phyloP scores from a whole-genome alignment of 2,113 vertebrate species.

The Nestor notabilis region DNA sequence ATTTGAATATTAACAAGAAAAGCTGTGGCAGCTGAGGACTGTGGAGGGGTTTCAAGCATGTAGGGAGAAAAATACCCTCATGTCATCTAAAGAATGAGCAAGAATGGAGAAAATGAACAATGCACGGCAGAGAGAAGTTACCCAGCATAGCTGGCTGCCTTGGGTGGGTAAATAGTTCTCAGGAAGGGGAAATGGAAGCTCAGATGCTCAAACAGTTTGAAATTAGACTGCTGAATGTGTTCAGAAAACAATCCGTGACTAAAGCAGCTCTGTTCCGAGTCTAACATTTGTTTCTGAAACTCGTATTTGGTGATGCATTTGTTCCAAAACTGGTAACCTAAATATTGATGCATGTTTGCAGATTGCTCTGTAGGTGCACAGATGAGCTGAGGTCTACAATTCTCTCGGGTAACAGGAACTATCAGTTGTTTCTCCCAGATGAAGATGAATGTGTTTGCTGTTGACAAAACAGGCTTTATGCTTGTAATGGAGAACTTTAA shows the following conservation, averaged over 20 bases:
- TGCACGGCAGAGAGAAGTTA: background rate
- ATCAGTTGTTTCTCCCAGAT: background rate
- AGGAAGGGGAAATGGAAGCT: background rate
- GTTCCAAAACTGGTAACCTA: background rate
- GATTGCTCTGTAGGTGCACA: background rate
- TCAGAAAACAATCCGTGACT: constrained; percentile 6
- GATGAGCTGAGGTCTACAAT: background rate
- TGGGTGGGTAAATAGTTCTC: background rate
- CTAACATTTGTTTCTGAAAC: background rate
- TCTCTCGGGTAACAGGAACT: background rate
- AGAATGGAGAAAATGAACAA: background rate
- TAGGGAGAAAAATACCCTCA: background rate
- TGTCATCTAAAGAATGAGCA: background rate
- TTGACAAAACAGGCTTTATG: constrained; percentile 14
- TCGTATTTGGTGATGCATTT: background rate
- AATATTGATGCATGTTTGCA: background rate
- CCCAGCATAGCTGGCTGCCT: background rate
- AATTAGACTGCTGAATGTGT: constrained; percentile 28
- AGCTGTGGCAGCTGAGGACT: background rate
- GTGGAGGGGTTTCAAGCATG: background rate
- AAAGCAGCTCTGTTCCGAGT: background rate
- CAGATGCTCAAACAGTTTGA: constrained; percentile 41
- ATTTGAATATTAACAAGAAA: constrained; percentile 28
- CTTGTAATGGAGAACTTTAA: background rate
- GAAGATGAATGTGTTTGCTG: constrained; percentile 18